Conservation (phyloP, 2,113 vertebrate species). For the Siniperca knerii region DNA sequence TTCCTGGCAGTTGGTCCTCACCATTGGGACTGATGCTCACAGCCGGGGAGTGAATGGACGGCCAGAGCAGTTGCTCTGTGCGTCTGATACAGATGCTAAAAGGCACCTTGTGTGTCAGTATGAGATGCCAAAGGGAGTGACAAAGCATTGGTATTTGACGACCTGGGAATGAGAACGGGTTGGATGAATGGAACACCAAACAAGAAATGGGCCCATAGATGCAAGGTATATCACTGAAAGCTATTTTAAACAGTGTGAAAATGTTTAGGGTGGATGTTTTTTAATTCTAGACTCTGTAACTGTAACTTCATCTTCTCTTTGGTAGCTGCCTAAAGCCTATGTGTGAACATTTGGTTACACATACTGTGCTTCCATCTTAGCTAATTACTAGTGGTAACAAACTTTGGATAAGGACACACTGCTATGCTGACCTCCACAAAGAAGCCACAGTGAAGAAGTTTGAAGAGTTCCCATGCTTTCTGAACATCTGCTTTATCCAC, state of each 20-base stretch:
- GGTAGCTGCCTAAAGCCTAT: constrained; percentile 3
- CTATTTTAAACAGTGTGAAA: background rate
- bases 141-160: too few species aligned
- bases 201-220: background rate
- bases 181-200: background rate
- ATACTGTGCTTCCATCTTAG: constrained; percentile 21
- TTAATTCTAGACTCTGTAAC: background rate
- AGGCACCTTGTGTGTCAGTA: too few species aligned
- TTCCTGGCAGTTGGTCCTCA: too few species aligned
- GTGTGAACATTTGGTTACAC: constrained; percentile 38
- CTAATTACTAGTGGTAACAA: constrained; percentile 66
- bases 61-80: too few species aligned
- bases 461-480: constrained; percentile 64
- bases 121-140: too few species aligned
- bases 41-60: too few species aligned
- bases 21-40: too few species aligned
- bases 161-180: too few species aligned
- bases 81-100: too few species aligned
- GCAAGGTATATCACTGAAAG: background rate
- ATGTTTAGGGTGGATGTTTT: background rate
- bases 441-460: constrained; percentile 55
- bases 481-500: constrained; percentile 76
- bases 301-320: constrained; percentile 20
- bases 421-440: constrained; percentile 56
- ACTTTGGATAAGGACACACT: constrained; percentile 40